Base-by-base conservation (phyloP, 2,113 vertebrate genomes). In the Sorex fumeus region DNA sequence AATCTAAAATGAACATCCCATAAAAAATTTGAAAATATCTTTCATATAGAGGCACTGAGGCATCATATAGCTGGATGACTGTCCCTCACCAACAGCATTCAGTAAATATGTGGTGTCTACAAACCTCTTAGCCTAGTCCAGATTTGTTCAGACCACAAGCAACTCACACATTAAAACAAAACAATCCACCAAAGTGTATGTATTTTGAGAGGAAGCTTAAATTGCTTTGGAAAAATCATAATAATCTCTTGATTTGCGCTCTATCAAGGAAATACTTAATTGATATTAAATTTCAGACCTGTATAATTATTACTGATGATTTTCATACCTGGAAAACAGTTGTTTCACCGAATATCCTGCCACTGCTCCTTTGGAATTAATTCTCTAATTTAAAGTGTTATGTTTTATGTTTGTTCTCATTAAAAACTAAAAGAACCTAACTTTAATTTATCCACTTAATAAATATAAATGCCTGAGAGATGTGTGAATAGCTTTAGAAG, bases 11-110 rank as follows among this genome's bases (percentile, higher is more conserved):
- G 23, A 11, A 1, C 7, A 60, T 16, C 77, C 47, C 16, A 34
- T 53, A 81, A 69, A 71, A 47, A 60, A 70, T n/a, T 40, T 7
- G 40, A 25, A 90, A 64, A 27, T 28, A 23, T 23, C 62, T 88
- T 93, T 84, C 34, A 90, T 25, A 69, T 75, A 85, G 32, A 87
- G 66, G 95, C 70, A 83, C 45, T 83, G 62, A 93, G n/a, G 43
- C 28, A 12, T 70, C 62, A 13, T 10, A 50, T 90, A 87, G 72
- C 78, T 85, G 76, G 79, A 67, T 87, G 60, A 84, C 15, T 40
- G 1, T 70, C 32, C 36, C 74, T 87, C 8, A 84, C 10, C 6
- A 79, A 66, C 18, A 2, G 92, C n/a, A 76, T 6, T 87, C 32
- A 81, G 30, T 34, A 85, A 85, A 74, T 74, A 74, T 7, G 70